phyloP scores from a whole-genome alignment of 2,888 invertebrate species.

The Papilio gigon region DNA sequence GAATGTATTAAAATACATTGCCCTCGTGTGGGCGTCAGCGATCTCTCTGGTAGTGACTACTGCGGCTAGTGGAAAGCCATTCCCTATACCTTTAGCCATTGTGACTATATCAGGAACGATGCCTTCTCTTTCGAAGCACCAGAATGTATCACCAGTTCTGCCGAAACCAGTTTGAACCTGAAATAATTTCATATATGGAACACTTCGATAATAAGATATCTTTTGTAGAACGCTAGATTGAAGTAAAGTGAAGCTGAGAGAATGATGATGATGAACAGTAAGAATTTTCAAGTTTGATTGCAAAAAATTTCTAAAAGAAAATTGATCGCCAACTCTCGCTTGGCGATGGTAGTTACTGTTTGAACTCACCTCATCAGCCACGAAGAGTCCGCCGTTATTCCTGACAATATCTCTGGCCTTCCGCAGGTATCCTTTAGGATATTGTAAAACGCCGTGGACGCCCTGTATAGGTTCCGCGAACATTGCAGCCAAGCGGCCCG shows the following conservation, averaged over 20 bases:
- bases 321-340: too few species aligned
- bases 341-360: too few species aligned
- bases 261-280: too few species aligned
- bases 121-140: slow-evolving; percentile 97
- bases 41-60: slow-evolving; percentile 96
- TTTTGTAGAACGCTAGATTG: too few species aligned
- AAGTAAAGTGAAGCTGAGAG: too few species aligned
- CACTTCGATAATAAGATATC: too few species aligned
- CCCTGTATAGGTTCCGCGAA: slow-evolving; percentile 98
- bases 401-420: slow-evolving; percentile 90
- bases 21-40: slow-evolving; percentile 88
- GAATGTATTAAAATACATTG: slow-evolving; percentile 96
- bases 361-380: slow-evolving; percentile 95
- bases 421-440: slow-evolving; percentile 92
- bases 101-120: slow-evolving; percentile 97
- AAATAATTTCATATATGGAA: background rate
- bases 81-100: slow-evolving; percentile 97
- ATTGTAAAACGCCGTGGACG: slow-evolving; percentile 97
- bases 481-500: slow-evolving; percentile 91
- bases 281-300: background rate
- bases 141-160: slow-evolving; percentile 95
- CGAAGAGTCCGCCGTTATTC: slow-evolving; percentile 91
- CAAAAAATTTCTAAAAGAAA: too few species aligned
- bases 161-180: slow-evolving; percentile 98
- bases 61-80: slow-evolving; percentile 97